Conservation (phyloP, 2,888 invertebrate genomes). For the Patella ulyssiponensis region DNA sequence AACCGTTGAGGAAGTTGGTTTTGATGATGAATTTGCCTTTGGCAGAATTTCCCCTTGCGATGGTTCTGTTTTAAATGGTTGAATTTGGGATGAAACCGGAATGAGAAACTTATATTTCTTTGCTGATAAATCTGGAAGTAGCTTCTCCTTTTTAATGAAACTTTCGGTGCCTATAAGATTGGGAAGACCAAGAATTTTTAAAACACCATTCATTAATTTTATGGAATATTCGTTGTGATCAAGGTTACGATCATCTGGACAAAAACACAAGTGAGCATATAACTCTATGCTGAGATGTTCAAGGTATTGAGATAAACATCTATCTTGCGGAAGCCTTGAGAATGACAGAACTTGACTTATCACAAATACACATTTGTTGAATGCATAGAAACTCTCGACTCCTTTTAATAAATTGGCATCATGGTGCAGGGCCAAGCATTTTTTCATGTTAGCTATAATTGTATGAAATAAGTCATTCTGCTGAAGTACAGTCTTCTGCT, state of each 20-base stretch:
- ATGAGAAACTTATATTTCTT: no score
- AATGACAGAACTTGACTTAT: slow-evolving; percentile 29
- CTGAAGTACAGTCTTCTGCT: slow-evolving; percentile 8
- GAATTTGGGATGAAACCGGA: no score
- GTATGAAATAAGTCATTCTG: slow-evolving; percentile 27
- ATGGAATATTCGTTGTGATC: background rate
- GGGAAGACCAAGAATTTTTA: slow-evolving; percentile 5
- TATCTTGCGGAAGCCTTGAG: slow-evolving; percentile 28
- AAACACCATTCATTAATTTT: background rate
- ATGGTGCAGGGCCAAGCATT: slow-evolving; percentile 28
- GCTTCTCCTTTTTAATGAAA: background rate
- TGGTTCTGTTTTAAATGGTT: no score
- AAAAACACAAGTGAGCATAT: slow-evolving; percentile 23
- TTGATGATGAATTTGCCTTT: no score
- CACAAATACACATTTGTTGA: slow-evolving; percentile 33
- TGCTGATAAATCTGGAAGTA: no score
- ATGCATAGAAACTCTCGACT: slow-evolving; percentile 31
- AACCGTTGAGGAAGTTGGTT: no score
- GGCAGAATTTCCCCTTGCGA: no score
- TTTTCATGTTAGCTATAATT: slow-evolving; percentile 26
- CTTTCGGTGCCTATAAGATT: background rate
- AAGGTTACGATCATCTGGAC: background rate
- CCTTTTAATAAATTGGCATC: slow-evolving; percentile 29
- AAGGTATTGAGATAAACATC: slow-evolving; percentile 24
- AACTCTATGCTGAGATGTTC: slow-evolving; percentile 35